These are phyloP conservation scores for Epinephelus coioides DNA, from an alignment of 2,797 vertebrate species.

Conservation along the genomic window DNA sequence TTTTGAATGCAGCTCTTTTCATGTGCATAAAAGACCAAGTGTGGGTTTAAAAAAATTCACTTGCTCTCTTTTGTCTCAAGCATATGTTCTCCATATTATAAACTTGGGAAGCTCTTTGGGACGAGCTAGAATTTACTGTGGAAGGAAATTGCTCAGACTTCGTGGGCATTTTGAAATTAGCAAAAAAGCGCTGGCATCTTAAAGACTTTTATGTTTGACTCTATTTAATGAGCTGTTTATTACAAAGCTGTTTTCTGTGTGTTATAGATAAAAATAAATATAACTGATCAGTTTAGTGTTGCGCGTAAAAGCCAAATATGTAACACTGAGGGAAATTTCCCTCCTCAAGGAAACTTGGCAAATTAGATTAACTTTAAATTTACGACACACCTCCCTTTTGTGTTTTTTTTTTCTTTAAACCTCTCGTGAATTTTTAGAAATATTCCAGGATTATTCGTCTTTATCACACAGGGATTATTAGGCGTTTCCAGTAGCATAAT, in stretches of 20 bases:
- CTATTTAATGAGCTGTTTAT: constrained; percentile 59
- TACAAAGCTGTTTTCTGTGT: constrained; percentile 23
- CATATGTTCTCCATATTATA: constrained; percentile 65
- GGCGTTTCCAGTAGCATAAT: constrained; percentile 62
- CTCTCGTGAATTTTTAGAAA: constrained; percentile 25
- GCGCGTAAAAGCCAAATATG: constrained; percentile 38
- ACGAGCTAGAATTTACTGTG: constrained; percentile 65
- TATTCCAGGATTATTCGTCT: constrained; percentile 49
- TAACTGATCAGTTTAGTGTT: constrained; percentile 19
- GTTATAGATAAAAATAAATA: constrained; percentile 30
- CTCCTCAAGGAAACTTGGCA: constrained; percentile 23
- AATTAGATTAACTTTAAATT: constrained; percentile 50
- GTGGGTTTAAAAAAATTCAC: not conserved
- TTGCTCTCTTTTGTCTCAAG: constrained; percentile 45
- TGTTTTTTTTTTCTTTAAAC: constrained; percentile 22
- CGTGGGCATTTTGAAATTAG: constrained; percentile 63
- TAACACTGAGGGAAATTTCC: constrained; percentile 1
- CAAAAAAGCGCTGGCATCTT: constrained; percentile 22
- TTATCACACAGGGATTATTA: constrained; percentile 55
- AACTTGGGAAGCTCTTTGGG: constrained; percentile 63
- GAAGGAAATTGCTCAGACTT: constrained; percentile 66
- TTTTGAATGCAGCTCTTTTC: constrained; percentile 44
- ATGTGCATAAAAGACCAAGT: constrained; percentile 24
- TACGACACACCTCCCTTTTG: not conserved
- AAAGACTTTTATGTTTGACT: constrained; percentile 50